These are phyloP conservation scores for Mamestra configurata DNA, from an alignment of 1,140 invertebrate genomes.

Conservation along the genomic window DNA sequence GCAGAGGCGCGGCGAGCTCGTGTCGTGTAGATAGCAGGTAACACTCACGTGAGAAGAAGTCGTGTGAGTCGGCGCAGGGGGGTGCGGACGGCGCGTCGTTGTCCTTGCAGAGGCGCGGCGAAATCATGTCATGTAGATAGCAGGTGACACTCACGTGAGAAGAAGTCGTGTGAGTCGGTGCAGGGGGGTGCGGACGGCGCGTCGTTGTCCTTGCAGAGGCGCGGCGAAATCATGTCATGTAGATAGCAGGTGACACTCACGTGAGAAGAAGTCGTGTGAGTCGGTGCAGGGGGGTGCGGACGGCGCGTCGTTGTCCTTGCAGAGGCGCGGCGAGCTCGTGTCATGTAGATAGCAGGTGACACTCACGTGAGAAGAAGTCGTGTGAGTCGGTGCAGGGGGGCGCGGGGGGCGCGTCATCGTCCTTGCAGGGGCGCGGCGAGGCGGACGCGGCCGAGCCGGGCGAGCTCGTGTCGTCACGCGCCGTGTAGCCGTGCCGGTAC, in stretches of 20 bases:
- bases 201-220: slow-evolving; percentile 84
- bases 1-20: slow-evolving; percentile 83
- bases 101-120: slow-evolving; percentile 83
- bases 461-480: slow-evolving; percentile 84
- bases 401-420: slow-evolving; percentile 72
- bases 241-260: slow-evolving; percentile 61
- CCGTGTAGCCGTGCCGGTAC: slow-evolving; percentile 76
- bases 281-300: slow-evolving; percentile 73
- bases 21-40: slow-evolving; percentile 67
- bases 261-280: slow-evolving; percentile 81
- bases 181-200: slow-evolving; percentile 66
- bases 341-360: slow-evolving; percentile 60
- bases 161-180: slow-evolving; percentile 82
- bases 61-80: slow-evolving; percentile 80
- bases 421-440: slow-evolving; percentile 83
- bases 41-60: slow-evolving; percentile 79
- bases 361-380: slow-evolving; percentile 81
- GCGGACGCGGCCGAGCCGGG: slow-evolving; percentile 85
- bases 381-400: slow-evolving; percentile 80
- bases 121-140: slow-evolving; percentile 83
- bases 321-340: slow-evolving; percentile 84
- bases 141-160: slow-evolving; percentile 70
- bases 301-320: slow-evolving; percentile 80
- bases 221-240: slow-evolving; percentile 85
- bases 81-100: slow-evolving; percentile 70